Evolutionary conservation across 1,140 invertebrate species (phyloP), one percentile per base, ranked within the genome.

Genomic region (Ceratina calcarata): DNA sequence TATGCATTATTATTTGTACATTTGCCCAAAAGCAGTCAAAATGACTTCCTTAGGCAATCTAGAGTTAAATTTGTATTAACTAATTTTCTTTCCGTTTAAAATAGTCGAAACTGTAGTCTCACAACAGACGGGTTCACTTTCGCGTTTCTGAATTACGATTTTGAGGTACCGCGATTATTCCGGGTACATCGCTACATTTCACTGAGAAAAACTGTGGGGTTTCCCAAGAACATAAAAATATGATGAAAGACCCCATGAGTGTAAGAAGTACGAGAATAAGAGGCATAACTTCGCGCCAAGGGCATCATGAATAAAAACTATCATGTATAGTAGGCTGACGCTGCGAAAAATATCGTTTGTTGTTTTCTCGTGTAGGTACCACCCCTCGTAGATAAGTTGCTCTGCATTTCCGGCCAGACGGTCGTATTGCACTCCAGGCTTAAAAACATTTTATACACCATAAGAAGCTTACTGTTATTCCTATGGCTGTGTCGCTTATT

Each of bases 291-390:
- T 62, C 55, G 10, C 16, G 24, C 58, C 45, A 45, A 53, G 12
- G 49, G 20, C 13, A 55, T 8, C 32, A 10, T 45, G 76, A 55
- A 62, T 55, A 78, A 78, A n/a, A 45, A 64, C 49, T 62, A 45
- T 55, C n/a, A 51, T n/a, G 1, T 45, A 22, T 24, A 18, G n/a
- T 16, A 27, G 6, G 27, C n/a, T 2, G 58, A 64, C 20, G 20
- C 20, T 2, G 6, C 2, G 49, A 37, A 62, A 45, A 55, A 64
- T 62, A 51, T 51, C 51, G 62, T 53, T 64, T 64, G 49, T 64
- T 32, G 12, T 55, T 27, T 37, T 45, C 20, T 16, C 13, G n/a
- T 15, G 15, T 24, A 70, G 55, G 55, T 57, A 18, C n/a, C 15
- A 57, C n/a, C 4, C n/a, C 20, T 13, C 1, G 16, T 24, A 51